Evolutionary conservation across 2,888 invertebrate genomes (phyloP).

Genomic region (Coleophora deauratella): DNA sequence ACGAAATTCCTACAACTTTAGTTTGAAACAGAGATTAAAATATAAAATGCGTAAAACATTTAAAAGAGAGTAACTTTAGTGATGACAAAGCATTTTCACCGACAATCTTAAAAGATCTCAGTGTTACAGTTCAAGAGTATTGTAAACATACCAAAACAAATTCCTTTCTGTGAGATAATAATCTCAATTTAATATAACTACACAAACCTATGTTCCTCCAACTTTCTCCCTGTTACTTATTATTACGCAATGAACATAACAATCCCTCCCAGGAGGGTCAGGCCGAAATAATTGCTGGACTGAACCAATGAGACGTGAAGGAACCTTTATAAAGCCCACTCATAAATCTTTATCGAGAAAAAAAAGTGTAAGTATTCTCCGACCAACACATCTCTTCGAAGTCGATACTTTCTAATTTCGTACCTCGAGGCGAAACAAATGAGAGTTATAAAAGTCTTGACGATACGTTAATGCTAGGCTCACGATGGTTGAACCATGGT

Average conservation of each 20-base stretch:
- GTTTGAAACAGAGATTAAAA: too few relatives aligned
- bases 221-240: slow-evolving; percentile 37
- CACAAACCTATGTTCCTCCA: slow-evolving; percentile 9
- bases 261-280: slow-evolving; percentile 28
- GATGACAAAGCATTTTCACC: background rate
- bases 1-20: too few relatives aligned
- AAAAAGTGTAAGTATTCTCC: slow-evolving; percentile 21
- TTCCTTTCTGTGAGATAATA: slow-evolving; percentile 19
- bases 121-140: background rate
- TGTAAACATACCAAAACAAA: slow-evolving; percentile 1
- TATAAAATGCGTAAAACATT: background rate
- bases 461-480: slow-evolving; percentile 34
- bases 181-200: slow-evolving; percentile 25
- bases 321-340: slow-evolving; percentile 33
- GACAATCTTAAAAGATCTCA: background rate
- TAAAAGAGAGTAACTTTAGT: background rate
- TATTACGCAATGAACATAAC: slow-evolving; percentile 30
- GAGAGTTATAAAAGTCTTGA: slow-evolving; percentile 49
- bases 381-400: slow-evolving; percentile 27
- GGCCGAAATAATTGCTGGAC: slow-evolving; percentile 44
- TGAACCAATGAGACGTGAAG: slow-evolving; percentile 25
- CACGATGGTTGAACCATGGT: slow-evolving; percentile 23
- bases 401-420: slow-evolving; percentile 65
- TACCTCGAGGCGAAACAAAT: slow-evolving; percentile 57
- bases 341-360: slow-evolving; percentile 58